Base-by-base conservation (phyloP, 1,140 invertebrate species). In the Polyergus mexicanus region DNA sequence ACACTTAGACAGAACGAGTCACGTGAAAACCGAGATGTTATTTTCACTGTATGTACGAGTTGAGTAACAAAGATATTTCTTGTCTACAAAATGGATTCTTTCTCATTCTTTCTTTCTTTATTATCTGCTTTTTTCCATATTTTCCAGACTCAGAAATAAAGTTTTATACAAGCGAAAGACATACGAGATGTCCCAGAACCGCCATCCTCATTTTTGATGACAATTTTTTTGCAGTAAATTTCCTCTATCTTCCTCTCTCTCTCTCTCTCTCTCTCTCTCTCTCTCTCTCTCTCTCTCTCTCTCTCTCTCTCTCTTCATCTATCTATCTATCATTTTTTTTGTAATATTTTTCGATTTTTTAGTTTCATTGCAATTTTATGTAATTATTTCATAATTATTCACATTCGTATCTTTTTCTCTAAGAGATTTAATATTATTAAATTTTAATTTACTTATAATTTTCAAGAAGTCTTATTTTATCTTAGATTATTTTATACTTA, bases 21-120 rank as follows among this genome's bases (percentile, higher is more conserved):
- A 51, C 35, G 35, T 3, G 32, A 54, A 78, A 38, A 41, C 41
- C 32, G n/a, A 80, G 47, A 58, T 28, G n/a, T 10, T 80, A 69
- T 56, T 56, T 80, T 54, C 47, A n/a, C 35, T 54, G 35, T 35
- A 51, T 38, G 19, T 56, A 11, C 65, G 25, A 81, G 54, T 44
- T 22, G 66, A 81, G 58, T 71, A 81, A 58, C 35, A 80, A 58
- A 3, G 25, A 71, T 28, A 13, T 80, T 71, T 58, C 19, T 60
- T 16, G 8, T 44, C 77, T 58, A 58, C 25, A 38, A 4, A 81
- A 13, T 51, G 47, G 47, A 51, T 51, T 51, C 16, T 51, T 4
- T 51, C 1, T 51, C 47, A 51, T 51, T 19, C 5, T 51, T 4
- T 51, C 47, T 51, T 51, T 51, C 4, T 19, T 22, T 56, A 71